Conservation (phyloP, 2,888 invertebrate genomes). For the Ganaspis brasiliensis region DNA sequence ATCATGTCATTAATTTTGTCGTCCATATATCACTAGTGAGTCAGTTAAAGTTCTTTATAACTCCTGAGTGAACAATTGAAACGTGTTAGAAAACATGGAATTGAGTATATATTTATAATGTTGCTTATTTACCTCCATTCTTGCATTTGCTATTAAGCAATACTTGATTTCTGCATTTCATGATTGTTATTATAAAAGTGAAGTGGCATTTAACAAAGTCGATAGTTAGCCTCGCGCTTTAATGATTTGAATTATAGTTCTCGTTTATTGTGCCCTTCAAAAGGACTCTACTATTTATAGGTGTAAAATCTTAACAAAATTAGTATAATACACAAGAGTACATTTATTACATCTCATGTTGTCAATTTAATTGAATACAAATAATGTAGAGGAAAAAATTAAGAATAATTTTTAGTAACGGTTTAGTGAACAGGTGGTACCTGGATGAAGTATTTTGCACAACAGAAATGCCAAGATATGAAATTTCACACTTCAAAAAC, state of each 20-base stretch:
- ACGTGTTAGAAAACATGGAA: slow-evolving; percentile 40
- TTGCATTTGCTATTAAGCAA: slow-evolving; percentile 27
- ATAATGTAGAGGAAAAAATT: too few species aligned
- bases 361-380: too few species aligned
- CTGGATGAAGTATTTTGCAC: too few species aligned
- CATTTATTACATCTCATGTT: too few species aligned
- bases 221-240: slow-evolving; percentile 25
- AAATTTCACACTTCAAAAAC: too few species aligned
- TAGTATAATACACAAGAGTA: too few species aligned
- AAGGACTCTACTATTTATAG: not conserved
- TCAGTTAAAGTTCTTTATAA: slow-evolving; percentile 19
- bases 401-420: too few species aligned
- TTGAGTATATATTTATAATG: slow-evolving; percentile 27
- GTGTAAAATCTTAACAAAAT: too few species aligned
- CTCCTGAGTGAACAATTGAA: slow-evolving; percentile 21
- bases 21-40: slow-evolving; percentile 5
- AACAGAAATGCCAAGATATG: too few species aligned
- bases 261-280: slow-evolving; percentile 5
- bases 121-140: slow-evolving; percentile 41
- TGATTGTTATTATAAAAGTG: slow-evolving; percentile 36
- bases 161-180: slow-evolving; percentile 38
- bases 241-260: slow-evolving; percentile 6
- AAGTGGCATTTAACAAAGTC: slow-evolving; percentile 39
- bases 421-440: too few species aligned
- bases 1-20: slow-evolving; percentile 41